A percentile compares a stretch with the other conserved stretches of the same genome.
These are phyloP conservation scores for Eucidaris tribuloides DNA, from an alignment of 35 echinoderm and acorn worm species.

Conservation along the genomic window DNA sequence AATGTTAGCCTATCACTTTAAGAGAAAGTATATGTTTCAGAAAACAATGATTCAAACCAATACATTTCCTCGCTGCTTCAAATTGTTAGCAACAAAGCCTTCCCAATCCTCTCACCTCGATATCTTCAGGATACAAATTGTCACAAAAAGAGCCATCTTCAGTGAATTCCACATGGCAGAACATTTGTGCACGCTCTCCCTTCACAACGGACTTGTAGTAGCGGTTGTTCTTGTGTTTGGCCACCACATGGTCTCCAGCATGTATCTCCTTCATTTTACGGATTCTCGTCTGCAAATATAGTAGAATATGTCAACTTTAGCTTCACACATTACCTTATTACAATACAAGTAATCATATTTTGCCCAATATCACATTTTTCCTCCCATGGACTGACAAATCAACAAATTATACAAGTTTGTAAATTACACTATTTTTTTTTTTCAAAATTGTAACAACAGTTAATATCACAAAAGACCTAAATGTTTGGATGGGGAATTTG, in stretches of 20 bases:
- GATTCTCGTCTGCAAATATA: constrained; percentile 17
- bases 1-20: no score
- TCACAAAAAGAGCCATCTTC: constrained; percentile 83
- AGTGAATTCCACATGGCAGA: constrained; percentile 80
- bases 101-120: constrained; percentile 50
- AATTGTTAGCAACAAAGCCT: not conserved
- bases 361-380: no score
- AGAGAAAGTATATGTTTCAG: not conserved
- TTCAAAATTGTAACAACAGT: no score
- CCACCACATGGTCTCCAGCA: constrained; percentile 62
- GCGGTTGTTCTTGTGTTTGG: constrained; percentile 87
- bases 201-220: constrained; percentile 83
- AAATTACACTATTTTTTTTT: no score
- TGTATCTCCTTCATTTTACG: constrained; percentile 35
- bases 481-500: no score
- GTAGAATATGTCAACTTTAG: no score
- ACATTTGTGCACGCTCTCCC: constrained; percentile 66
- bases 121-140: constrained; percentile 88
- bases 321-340: no score
- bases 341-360: no score
- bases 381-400: no score
- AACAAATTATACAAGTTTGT: no score
- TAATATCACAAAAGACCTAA: no score
- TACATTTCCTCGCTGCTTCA: not conserved
- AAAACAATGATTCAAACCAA: not conserved